Conservation (phyloP, 1,140 invertebrate species). For the Babylonia areolata region DNA sequence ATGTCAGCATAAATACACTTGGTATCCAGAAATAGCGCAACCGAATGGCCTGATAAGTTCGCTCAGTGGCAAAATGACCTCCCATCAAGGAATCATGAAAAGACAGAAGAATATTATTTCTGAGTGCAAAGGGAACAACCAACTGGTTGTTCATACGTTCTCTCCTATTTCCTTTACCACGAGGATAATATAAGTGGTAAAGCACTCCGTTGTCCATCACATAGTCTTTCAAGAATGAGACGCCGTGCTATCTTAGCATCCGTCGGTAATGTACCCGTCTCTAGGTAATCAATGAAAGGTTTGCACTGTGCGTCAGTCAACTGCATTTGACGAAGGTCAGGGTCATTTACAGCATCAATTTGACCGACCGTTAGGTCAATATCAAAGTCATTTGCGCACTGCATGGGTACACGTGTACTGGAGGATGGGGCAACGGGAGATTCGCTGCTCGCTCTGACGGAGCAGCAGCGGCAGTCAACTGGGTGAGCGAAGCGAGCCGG, state of each 20-base stretch:
- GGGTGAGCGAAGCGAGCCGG: too few species aligned
- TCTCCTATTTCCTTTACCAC: neutral
- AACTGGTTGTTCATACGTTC: neutral
- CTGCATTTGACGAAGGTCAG: neutral
- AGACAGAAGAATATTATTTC: neutral
- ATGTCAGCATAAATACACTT: neutral
- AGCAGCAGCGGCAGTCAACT: too few species aligned
- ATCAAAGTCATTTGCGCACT: too few species aligned
- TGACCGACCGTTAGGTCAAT: neutral
- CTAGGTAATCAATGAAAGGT: neutral
- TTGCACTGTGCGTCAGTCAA: neutral
- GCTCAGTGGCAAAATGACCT: too few species aligned
- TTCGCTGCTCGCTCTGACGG: too few species aligned
- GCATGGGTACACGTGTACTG: neutral
- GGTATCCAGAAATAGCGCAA: too few species aligned
- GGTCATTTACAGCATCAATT: neutral
- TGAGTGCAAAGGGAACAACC: neutral
- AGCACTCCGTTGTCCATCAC: neutral
- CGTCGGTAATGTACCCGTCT: neutral
- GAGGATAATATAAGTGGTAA: neutral
- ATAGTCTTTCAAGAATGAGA: neutral
- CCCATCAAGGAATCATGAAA: too few species aligned
- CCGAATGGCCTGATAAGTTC: too few species aligned
- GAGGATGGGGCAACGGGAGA: neutral
- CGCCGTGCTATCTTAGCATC: neutral